Evolutionary conservation across 2,797 vertebrate genomes (phyloP).

Genomic region (Limnodromus scolopaceus): DNA sequence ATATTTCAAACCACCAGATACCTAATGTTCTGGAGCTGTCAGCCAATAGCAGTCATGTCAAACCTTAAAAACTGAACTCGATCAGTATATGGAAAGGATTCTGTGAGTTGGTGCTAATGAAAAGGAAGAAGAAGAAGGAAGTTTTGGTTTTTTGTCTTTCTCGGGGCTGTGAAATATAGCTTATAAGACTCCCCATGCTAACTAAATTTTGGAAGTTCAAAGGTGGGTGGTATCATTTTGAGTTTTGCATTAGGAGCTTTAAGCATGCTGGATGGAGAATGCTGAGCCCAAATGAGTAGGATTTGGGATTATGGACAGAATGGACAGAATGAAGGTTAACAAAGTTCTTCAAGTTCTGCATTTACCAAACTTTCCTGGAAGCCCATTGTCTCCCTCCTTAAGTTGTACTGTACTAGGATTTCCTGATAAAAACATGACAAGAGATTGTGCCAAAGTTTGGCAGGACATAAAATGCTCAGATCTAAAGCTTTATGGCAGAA

Average conservation of each 20-base stretch:
- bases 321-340: background rate
- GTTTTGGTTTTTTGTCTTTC: background rate
- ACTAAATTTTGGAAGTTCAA: background rate
- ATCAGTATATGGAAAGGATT: background rate
- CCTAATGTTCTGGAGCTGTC: background rate
- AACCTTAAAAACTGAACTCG: background rate
- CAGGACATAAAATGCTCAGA: background rate
- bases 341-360: background rate
- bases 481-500: background rate
- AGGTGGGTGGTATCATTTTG: background rate
- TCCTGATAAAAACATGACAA: conserved; percentile 7
- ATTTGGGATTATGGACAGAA: background rate
- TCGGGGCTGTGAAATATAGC: background rate
- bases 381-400: background rate
- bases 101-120: background rate
- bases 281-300: background rate
- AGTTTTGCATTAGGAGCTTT: background rate
- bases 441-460: background rate
- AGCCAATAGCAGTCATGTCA: background rate
- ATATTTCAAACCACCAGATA: background rate
- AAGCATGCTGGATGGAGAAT: background rate
- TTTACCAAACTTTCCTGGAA: background rate
- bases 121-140: background rate
- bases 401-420: background rate
- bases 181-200: background rate